Percentiles rank a stretch among this genome's conserved stretches.
Conservation (phyloP, 2,888 invertebrate species). For the Unio pictorum region DNA sequence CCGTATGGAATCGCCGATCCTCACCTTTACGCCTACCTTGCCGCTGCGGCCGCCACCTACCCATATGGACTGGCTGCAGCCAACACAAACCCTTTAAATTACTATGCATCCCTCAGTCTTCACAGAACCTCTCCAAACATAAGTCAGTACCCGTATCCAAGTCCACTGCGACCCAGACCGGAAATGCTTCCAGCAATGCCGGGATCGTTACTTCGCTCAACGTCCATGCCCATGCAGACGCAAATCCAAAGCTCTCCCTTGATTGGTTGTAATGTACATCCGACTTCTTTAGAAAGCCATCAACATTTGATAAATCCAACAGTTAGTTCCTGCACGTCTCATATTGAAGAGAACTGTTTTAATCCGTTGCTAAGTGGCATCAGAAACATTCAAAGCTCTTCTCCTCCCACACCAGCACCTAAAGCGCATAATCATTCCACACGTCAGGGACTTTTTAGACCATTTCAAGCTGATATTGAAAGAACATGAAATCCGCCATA, state of each 20-base stretch:
- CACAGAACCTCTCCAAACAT: constrained; percentile 28
- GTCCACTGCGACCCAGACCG: constrained; percentile 43
- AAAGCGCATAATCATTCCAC: constrained; percentile 24
- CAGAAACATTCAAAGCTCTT: constrained; percentile 27
- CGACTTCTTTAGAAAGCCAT: constrained; percentile 20
- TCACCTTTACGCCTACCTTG: constrained; percentile 88
- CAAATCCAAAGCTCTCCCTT: constrained; percentile 24
- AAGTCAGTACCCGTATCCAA: constrained; percentile 40
- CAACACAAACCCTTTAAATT: constrained; percentile 47
- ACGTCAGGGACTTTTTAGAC: constrained; percentile 45
- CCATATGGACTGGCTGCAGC: constrained; percentile 54
- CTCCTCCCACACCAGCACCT: constrained; percentile 6
- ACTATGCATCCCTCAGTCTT: constrained; percentile 54
- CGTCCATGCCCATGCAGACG: constrained; percentile 20
- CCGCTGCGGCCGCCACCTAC: constrained; percentile 82
- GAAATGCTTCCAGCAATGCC: constrained; percentile 47
- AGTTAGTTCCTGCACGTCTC: constrained; percentile 29
- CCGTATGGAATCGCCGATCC: constrained; percentile 86
- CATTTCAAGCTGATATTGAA: constrained; percentile 48
- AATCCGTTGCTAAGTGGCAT: constrained; percentile 24
- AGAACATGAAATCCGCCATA: constrained; percentile 21
- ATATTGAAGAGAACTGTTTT: constrained; percentile 26
- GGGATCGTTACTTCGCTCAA: constrained; percentile 32
- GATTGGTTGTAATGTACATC: constrained; percentile 11
- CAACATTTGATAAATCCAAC: constrained; percentile 27